Conservation (phyloP, 2,113 vertebrate species). For the Laticauda laticaudata region DNA sequence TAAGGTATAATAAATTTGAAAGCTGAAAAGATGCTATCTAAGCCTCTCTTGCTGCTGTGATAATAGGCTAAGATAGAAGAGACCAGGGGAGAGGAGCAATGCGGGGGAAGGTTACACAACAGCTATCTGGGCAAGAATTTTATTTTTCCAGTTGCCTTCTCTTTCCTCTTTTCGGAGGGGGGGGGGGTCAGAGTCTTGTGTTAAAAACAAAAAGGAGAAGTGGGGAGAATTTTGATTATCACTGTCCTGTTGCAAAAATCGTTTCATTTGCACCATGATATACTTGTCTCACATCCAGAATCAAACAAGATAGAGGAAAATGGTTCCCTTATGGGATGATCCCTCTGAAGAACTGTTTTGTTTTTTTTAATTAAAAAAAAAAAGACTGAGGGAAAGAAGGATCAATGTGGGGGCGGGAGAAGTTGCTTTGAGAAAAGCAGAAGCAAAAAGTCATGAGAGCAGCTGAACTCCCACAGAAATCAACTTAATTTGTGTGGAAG, state of each 20-base stretch:
- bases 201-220: not conserved
- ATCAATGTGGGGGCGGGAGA: not conserved
- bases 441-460: conserved; percentile 6
- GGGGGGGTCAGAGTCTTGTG: too few relatives aligned
- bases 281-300: not conserved
- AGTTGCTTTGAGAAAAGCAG: not conserved
- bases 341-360: not conserved
- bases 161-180: conserved; percentile 6
- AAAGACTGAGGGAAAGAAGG: not conserved
- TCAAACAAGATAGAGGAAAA: conserved; percentile 12
- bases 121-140: conserved; percentile 15
- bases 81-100: not conserved
- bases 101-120: conserved; percentile 2
- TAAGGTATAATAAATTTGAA: conserved; percentile 21
- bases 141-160: conserved; percentile 45
- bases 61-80: conserved; percentile 29
- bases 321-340: conserved; percentile 9
- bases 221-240: not conserved
- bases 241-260: conserved; percentile 37
- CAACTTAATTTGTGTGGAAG: not conserved
- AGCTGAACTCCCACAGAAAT: conserved; percentile 31
- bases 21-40: conserved; percentile 63
- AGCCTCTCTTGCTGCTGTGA: conserved; percentile 58
- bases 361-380: not conserved
- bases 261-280: conserved; percentile 19